These are phyloP conservation scores for Pelosia muscerda DNA, from an alignment of 2,888 invertebrate species.

Conservation along the genomic window DNA sequence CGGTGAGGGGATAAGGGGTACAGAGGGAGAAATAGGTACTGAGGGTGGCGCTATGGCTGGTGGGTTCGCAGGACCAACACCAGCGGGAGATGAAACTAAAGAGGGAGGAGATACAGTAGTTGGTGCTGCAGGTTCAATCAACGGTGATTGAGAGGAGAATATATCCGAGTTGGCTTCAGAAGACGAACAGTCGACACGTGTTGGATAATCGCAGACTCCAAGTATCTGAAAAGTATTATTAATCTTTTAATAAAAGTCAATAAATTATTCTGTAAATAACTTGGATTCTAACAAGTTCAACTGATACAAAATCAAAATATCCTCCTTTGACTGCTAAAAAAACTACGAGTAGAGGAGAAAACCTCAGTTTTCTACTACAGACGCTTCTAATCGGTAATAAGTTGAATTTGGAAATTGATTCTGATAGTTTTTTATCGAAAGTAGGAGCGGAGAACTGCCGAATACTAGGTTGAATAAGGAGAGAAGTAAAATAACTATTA, in stretches of 20 bases:
- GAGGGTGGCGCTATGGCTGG: conserved; percentile 21
- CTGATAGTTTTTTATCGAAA: too few relatives aligned
- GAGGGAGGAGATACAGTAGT: not conserved
- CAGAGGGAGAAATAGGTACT: not conserved
- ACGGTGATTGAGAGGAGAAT: conserved; percentile 12
- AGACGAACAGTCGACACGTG: conserved; percentile 85
- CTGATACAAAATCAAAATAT: too few relatives aligned
- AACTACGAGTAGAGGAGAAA: not conserved
- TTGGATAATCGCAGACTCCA: conserved; percentile 89
- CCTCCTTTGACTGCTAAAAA: not conserved
- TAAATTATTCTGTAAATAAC: not conserved
- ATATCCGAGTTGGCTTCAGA: conserved; percentile 34
- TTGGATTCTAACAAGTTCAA: not conserved
- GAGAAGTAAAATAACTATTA: too few relatives aligned
- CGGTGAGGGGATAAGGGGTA: conserved; percentile 16
- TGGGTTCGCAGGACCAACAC: conserved; percentile 20
- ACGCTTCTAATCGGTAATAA: too few relatives aligned
- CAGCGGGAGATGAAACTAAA: not conserved
- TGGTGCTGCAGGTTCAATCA: not conserved
- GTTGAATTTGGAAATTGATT: too few relatives aligned
- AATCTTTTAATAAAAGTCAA: not conserved
- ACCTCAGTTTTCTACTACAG: too few relatives aligned
- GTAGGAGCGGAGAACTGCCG: too few relatives aligned
- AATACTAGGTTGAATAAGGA: too few relatives aligned
- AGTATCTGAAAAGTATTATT: conserved; percentile 77